These are phyloP conservation scores for Limnephilus auricula DNA, from an alignment of 2,888 invertebrate species.

Conservation along the genomic window DNA sequence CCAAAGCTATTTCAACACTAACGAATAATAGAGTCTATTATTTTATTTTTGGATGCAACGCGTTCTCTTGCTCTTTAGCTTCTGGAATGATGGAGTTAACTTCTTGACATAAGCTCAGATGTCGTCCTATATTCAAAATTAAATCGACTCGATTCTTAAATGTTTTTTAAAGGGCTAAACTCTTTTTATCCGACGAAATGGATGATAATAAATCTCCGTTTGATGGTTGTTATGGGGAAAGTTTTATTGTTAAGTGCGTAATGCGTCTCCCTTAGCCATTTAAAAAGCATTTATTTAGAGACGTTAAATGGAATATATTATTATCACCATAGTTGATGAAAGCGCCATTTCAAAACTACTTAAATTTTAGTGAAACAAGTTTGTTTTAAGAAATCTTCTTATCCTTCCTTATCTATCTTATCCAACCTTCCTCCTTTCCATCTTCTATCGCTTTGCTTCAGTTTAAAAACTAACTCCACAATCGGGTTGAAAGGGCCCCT, in stretches of 20 bases:
- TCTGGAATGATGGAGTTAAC: conserved; percentile 8
- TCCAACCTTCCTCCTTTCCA: neutral
- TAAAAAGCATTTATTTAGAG: neutral
- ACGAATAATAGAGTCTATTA: too few relatives aligned
- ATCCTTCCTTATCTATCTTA: too few relatives aligned
- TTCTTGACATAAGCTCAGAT: conserved; percentile 29
- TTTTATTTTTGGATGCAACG: neutral
- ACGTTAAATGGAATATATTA: neutral
- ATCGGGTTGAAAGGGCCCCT: too few relatives aligned
- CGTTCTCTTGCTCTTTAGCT: neutral
- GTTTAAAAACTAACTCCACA: neutral
- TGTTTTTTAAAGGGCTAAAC: neutral
- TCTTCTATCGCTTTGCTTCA: neutral
- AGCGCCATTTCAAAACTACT: neutral
- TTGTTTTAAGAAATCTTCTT: neutral
- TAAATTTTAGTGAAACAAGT: neutral
- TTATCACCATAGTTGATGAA: neutral
- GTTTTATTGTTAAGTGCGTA: conserved; percentile 23
- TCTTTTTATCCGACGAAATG: neutral
- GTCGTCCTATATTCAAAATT: conserved; percentile 34
- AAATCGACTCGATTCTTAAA: conserved; percentile 14
- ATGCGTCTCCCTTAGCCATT: neutral
- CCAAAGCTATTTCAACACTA: too few relatives aligned
- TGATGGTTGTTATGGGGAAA: conserved; percentile 13
- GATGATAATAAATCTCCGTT: conserved; percentile 6